These are phyloP conservation scores for Bemisia tabaci DNA, from an alignment of 1,140 invertebrate genomes.

Conservation along the genomic window DNA sequence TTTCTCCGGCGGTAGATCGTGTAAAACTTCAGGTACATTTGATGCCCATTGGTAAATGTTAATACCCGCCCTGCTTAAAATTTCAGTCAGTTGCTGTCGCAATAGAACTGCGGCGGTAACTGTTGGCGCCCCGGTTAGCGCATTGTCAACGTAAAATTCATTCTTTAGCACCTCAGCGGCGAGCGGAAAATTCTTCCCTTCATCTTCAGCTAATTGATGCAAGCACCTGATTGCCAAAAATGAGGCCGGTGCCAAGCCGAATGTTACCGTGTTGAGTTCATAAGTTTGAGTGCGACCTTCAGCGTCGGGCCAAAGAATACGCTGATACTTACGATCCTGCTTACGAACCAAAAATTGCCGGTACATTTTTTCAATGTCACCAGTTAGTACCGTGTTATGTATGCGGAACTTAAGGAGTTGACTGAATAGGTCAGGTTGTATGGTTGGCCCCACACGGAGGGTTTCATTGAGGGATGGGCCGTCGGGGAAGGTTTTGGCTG, in stretches of 20 bases:
- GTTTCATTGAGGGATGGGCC: slow-evolving; percentile 29
- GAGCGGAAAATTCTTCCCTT: slow-evolving; percentile 22
- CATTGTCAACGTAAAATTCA: slow-evolving; percentile 31
- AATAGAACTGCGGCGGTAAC: slow-evolving; percentile 19
- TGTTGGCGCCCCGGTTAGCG: slow-evolving; percentile 23
- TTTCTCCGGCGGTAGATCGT: too few species aligned
- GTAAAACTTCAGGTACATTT: slow-evolving; percentile 8
- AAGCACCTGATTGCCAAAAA: slow-evolving; percentile 28
- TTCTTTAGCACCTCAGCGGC: slow-evolving; percentile 19
- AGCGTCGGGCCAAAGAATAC: slow-evolving; percentile 30
- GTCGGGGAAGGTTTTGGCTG: slow-evolving; percentile 18
- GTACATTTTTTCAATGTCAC: slow-evolving; percentile 33
- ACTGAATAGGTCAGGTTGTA: slow-evolving; percentile 29
- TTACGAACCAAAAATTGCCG: slow-evolving; percentile 28
- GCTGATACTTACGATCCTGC: slow-evolving; percentile 28
- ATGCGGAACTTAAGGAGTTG: slow-evolving; percentile 31
- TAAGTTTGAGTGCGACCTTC: slow-evolving; percentile 23
- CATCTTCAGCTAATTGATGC: slow-evolving; percentile 22
- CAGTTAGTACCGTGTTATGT: slow-evolving; percentile 24
- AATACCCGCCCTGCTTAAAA: slow-evolving; percentile 13
- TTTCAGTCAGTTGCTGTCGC: slow-evolving; percentile 9
- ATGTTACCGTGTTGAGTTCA: slow-evolving; percentile 30
- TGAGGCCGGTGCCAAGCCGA: slow-evolving; percentile 28
- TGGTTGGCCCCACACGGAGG: slow-evolving; percentile 24
- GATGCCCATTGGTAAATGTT: slow-evolving; percentile 23